Evolutionary conservation across 2,113 vertebrate species (phyloP).

Genomic region (Neolamprologus ventralis): DNA sequence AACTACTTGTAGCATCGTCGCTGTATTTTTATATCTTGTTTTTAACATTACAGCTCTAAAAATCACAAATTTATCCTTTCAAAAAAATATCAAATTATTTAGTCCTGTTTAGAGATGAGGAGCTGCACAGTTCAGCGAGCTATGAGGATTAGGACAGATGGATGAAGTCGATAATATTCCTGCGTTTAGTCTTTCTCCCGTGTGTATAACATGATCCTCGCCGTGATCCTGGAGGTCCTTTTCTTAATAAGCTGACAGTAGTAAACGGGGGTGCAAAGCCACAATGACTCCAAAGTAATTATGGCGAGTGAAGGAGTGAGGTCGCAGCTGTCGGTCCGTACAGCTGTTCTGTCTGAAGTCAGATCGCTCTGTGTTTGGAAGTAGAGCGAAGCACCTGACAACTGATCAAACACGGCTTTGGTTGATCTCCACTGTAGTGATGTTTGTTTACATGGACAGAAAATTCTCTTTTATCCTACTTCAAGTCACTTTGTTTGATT

Average conservation of each 20-base stretch:
- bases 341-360: slow-evolving; percentile 31
- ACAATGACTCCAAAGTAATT: slow-evolving; percentile 51
- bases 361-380: not conserved
- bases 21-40: not conserved
- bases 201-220: slow-evolving; percentile 34
- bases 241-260: slow-evolving; percentile 49
- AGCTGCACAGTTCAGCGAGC: not conserved
- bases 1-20: not conserved
- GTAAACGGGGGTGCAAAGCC: slow-evolving; percentile 55
- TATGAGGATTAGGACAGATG: not conserved
- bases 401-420: slow-evolving; percentile 4
- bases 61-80: not conserved
- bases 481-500: not conserved
- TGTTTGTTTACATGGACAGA: not conserved
- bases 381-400: not conserved
- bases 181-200: not conserved
- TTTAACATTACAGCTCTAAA: not conserved
- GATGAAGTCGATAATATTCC: not conserved
- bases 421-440: not conserved
- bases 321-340: slow-evolving; percentile 36
- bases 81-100: not conserved
- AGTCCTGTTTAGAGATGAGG: not conserved
- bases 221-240: slow-evolving; percentile 29
- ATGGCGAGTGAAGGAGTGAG: not conserved
- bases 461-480: not conserved